phyloP scores from a whole-genome alignment of 2,113 vertebrate species.

The Lepus timidus region DNA sequence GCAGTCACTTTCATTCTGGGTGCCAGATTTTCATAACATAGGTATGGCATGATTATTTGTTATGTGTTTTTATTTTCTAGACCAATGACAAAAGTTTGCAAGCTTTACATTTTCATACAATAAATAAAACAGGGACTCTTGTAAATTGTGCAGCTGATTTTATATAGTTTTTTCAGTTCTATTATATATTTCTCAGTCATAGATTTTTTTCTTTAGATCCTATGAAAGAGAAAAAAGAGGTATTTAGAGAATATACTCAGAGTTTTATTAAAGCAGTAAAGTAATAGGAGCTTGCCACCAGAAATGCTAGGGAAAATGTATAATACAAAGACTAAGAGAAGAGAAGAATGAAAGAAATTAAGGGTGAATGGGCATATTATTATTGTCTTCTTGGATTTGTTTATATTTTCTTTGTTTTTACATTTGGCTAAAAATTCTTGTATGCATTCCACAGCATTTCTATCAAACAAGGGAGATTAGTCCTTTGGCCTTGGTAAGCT shows the following conservation, averaged over 20 bases:
- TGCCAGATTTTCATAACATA: conserved; percentile 33
- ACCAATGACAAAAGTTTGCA: background rate
- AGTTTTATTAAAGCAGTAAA: background rate
- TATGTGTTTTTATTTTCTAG: conserved; percentile 35
- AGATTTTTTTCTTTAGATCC: conserved; percentile 11
- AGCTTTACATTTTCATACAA: conserved; percentile 62
- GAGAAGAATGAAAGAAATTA: background rate
- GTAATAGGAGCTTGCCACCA: background rate
- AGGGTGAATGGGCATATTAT: background rate
- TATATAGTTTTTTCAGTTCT: background rate
- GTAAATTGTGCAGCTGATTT: conserved; percentile 1
- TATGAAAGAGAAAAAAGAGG: background rate
- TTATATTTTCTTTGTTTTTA: background rate
- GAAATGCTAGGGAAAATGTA: background rate
- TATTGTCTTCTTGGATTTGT: background rate
- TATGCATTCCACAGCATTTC: background rate
- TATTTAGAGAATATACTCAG: background rate
- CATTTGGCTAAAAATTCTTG: background rate
- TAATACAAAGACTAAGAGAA: background rate
- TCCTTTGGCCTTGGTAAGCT: background rate
- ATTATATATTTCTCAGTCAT: background rate
- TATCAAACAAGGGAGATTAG: background rate
- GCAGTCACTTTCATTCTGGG: conserved; percentile 32
- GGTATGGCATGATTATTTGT: background rate
- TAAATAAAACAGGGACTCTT: conserved; percentile 21